Evolutionary conservation across 2,113 vertebrate genomes (phyloP).

Genomic region (Meleagris gallopavo): DNA sequence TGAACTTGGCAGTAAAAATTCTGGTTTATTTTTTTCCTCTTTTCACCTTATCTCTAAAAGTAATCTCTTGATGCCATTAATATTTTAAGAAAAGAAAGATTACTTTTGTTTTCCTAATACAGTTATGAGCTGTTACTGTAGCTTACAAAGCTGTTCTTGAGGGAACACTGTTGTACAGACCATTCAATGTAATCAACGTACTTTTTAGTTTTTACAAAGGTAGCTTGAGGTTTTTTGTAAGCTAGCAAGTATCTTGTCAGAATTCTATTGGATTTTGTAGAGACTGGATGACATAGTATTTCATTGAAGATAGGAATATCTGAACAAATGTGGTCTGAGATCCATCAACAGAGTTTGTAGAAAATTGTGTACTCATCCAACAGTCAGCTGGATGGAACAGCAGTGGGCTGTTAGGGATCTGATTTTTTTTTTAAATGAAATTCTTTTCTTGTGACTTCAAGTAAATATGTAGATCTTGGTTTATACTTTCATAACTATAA

Average conservation of each 20-base stretch:
- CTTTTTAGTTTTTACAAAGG: not conserved
- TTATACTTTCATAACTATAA: not conserved
- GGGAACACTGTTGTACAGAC: not conserved
- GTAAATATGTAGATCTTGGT: not conserved
- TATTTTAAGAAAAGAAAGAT: slow-evolving; percentile 3
- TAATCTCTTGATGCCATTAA: not conserved
- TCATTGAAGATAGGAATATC: not conserved
- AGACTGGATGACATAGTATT: not conserved
- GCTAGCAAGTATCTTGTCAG: not conserved
- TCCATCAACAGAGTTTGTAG: not conserved
- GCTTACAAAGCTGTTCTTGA: not conserved
- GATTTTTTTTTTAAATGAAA: not conserved
- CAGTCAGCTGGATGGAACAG: not conserved
- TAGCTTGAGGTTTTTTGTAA: not conserved
- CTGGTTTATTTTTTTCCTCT: not conserved
- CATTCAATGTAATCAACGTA: not conserved
- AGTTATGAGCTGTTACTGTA: not conserved
- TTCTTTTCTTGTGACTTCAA: not conserved
- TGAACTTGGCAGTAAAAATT: slow-evolving; percentile 5
- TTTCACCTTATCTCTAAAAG: not conserved
- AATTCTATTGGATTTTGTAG: not conserved
- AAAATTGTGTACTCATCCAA: not conserved
- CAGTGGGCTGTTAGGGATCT: not conserved
- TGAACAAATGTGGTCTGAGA: not conserved
- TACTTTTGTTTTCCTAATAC: not conserved